Evolutionary conservation across 2,888 invertebrate species (phyloP), one percentile per base, ranked within the genome.

Genomic region (Catotricha subobsoleta): DNA sequence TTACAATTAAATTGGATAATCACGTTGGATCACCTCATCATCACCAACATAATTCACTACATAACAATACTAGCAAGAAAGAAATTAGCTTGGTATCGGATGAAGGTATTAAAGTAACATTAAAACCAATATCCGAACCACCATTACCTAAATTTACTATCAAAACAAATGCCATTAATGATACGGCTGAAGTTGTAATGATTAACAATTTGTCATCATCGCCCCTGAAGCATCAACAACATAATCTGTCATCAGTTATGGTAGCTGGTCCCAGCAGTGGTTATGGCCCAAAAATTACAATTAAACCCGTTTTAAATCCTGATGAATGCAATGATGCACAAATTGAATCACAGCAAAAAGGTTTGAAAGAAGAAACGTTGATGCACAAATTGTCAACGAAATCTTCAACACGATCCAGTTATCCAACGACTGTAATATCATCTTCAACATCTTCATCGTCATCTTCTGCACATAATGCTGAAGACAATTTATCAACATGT

Each of bases 141-240:
- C 65, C 67, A 54, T 61, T 71, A 54, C 71, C 72, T 51, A 72
- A 71, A 61, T 62, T 72, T 43, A 72, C 71, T 41, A 71, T 71
- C 30, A 72, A 72, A 57, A 64, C 68, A 23, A 55, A 57, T 37
- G 42, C 55, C 29, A 23, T 36, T 10, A 42, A 56, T 38, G 57
- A 59, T 46, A 55, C 56, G 13, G 53, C 52, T 9, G 60, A 60
- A 43, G 55, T 59, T 3, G 50, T 56, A 23, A 56, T 36, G 25
- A 12, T 36, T 9, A 36, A 36, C 16, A 36, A 36, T 25, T 60
- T 35, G 39, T 41, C 36, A 55, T 59, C 23, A n/a, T n/a, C n/a
- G n/a, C n/a, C n/a, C n/a, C n/a, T n/a, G n/a, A n/a, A n/a, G n/a
- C n/a, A n/a, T n/a, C n/a, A n/a, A n/a, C n/a, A n/a, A n/a, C n/a